Evolutionary conservation across 2,113 vertebrate genomes (phyloP).

Genomic region (Oreochromis spilurus): DNA sequence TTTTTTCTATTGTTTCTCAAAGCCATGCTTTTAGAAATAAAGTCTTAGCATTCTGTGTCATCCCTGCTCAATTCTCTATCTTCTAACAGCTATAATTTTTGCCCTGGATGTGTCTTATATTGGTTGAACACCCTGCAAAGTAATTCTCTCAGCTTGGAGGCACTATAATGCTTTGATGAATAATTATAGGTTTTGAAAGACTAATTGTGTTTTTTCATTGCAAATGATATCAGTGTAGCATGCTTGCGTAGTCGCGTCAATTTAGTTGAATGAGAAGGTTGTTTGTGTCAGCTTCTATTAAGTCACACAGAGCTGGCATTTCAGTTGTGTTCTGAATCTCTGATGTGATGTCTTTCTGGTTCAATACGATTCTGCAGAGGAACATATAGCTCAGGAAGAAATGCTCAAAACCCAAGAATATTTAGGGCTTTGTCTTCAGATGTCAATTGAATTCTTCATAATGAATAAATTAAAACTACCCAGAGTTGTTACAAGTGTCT

Average conservation of each 20-base stretch:
- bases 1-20: background rate
- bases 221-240: slow-evolving; percentile 13
- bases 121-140: slow-evolving; percentile 20
- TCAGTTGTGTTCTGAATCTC: slow-evolving; percentile 12
- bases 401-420: background rate
- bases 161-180: slow-evolving; percentile 34
- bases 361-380: background rate
- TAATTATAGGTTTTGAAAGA: slow-evolving; percentile 48
- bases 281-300: slow-evolving; percentile 29
- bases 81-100: slow-evolving; percentile 1
- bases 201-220: slow-evolving; percentile 50
- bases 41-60: slow-evolving; percentile 2
- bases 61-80: background rate
- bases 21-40: background rate
- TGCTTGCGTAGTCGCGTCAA: background rate
- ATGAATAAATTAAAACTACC: slow-evolving; percentile 26
- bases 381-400: background rate
- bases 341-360: background rate
- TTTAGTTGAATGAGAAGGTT: slow-evolving; percentile 8
- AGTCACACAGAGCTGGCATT: slow-evolving; percentile 1
- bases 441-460: background rate
- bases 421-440: background rate
- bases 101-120: slow-evolving; percentile 3
- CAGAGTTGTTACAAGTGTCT: background rate
- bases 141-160: slow-evolving; percentile 34